Conservation (phyloP, 2,888 invertebrate genomes). For the Apamea epomidion region DNA sequence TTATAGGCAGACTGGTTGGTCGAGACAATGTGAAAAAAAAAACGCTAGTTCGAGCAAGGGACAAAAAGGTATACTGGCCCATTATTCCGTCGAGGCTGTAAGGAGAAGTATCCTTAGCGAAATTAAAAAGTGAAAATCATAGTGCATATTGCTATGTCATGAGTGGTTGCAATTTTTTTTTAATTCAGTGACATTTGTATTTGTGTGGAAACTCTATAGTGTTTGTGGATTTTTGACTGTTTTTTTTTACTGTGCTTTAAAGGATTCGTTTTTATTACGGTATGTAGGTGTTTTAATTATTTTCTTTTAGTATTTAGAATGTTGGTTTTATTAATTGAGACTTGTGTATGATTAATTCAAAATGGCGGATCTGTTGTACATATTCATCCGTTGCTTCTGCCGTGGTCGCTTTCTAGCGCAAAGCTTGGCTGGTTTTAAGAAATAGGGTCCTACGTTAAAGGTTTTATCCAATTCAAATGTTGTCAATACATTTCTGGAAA, state of each 20-base stretch:
- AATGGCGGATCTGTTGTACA: slow-evolving; percentile 29
- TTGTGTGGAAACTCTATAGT: slow-evolving; percentile 76
- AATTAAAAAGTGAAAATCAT: slow-evolving; percentile 79
- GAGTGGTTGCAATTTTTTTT: slow-evolving; percentile 68
- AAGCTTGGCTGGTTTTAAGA: not conserved
- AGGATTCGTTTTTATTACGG: slow-evolving; percentile 64
- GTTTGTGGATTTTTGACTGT: slow-evolving; percentile 74
- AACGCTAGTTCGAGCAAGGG: slow-evolving; percentile 80
- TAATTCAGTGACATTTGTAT: slow-evolving; percentile 74
- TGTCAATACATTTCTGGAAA: not conserved
- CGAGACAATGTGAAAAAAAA: slow-evolving; percentile 84
- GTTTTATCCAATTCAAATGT: not conserved
- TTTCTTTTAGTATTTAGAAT: slow-evolving; percentile 35
- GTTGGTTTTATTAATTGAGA: slow-evolving; percentile 10
- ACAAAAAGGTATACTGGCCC: slow-evolving; percentile 84
- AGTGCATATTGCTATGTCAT: slow-evolving; percentile 81
- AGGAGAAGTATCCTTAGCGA: slow-evolving; percentile 81
- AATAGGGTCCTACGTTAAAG: too few relatives aligned
- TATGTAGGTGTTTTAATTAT: slow-evolving; percentile 51
- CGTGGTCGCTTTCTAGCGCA: not conserved
- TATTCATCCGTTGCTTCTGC: not conserved
- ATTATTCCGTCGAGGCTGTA: slow-evolving; percentile 79
- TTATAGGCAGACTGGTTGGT: slow-evolving; percentile 81
- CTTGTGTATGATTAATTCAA: slow-evolving; percentile 25
- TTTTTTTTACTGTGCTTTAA: slow-evolving; percentile 37